phyloP scores from a whole-genome alignment of 1,140 invertebrate species.

The Drosophila serrata region DNA sequence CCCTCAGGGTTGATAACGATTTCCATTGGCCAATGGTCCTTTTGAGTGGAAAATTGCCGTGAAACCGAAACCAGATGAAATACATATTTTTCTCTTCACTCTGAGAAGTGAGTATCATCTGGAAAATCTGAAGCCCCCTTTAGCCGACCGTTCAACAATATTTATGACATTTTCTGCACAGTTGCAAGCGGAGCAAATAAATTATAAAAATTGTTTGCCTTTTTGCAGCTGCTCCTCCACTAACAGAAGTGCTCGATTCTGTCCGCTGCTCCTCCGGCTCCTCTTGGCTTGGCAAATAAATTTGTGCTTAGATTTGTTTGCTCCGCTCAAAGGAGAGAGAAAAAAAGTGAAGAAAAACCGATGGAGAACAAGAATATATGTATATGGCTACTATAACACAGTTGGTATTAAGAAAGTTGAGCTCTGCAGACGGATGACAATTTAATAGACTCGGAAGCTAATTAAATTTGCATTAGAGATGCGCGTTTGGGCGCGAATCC shows the following conservation, averaged over 20 bases:
- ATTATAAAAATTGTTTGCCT: conserved; percentile 55
- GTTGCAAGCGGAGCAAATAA: conserved; percentile 55
- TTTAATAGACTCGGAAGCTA: conserved; percentile 73
- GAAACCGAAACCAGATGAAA: conserved; percentile 1
- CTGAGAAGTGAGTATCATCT: conserved; percentile 16
- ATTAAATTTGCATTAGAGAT: conserved; percentile 78
- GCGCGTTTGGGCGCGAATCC: conserved; percentile 57
- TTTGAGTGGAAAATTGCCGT: conserved; percentile 1
- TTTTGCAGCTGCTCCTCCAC: conserved; percentile 43
- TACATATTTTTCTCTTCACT: not conserved
- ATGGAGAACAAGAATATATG: conserved; percentile 7
- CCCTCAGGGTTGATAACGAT: conserved; percentile 3
- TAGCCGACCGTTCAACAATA: conserved; percentile 1
- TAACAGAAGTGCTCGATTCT: conserved; percentile 32
- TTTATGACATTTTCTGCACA: conserved; percentile 40
- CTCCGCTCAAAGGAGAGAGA: conserved; percentile 28
- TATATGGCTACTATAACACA: conserved; percentile 16
- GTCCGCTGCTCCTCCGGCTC: conserved; percentile 19
- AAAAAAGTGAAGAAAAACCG: not conserved
- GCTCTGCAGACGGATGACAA: conserved; percentile 51
- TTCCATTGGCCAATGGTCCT: conserved; percentile 16
- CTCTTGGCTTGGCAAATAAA: conserved; percentile 41
- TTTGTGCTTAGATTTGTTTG: conserved; percentile 50
- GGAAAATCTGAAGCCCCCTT: conserved; percentile 4
- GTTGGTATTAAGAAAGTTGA: conserved; percentile 45